These are phyloP conservation scores for Druon quercuslanigerum DNA, from an alignment of 1,140 invertebrate species.

Conservation along the genomic window DNA sequence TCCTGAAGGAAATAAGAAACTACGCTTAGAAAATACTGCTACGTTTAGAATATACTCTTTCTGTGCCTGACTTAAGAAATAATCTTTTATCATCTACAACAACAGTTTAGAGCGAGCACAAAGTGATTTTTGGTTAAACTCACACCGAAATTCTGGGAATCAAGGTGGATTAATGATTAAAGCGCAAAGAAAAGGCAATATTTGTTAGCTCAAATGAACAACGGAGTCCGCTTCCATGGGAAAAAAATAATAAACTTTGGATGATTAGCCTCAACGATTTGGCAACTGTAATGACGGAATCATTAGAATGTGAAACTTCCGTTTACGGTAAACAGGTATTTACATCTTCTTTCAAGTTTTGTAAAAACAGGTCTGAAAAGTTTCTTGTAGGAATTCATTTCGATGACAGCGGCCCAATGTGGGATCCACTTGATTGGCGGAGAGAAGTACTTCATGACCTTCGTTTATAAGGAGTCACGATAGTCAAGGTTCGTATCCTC, in stretches of 20 bases:
- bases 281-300: not conserved
- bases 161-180: not conserved
- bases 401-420: not conserved
- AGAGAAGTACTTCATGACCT: not conserved
- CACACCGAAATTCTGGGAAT: not conserved
- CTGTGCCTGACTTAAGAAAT: not conserved
- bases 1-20: too few relatives aligned
- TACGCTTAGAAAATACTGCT: too few relatives aligned
- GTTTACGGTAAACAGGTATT: not conserved
- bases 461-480: not conserved
- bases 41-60: too few relatives aligned
- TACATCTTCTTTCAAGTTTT: not conserved
- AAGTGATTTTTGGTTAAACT: not conserved
- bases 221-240: not conserved
- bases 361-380: not conserved
- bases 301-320: not conserved
- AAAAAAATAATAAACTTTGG: not conserved
- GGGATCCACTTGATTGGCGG: not conserved
- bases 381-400: not conserved
- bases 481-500: too few relatives aligned
- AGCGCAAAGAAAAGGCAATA: not conserved
- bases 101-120: not conserved
- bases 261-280: not conserved
- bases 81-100: not conserved
- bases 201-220: not conserved